Base-by-base conservation (phyloP, 1,140 invertebrate genomes). In the Drosophila pseudoobscura region DNA sequence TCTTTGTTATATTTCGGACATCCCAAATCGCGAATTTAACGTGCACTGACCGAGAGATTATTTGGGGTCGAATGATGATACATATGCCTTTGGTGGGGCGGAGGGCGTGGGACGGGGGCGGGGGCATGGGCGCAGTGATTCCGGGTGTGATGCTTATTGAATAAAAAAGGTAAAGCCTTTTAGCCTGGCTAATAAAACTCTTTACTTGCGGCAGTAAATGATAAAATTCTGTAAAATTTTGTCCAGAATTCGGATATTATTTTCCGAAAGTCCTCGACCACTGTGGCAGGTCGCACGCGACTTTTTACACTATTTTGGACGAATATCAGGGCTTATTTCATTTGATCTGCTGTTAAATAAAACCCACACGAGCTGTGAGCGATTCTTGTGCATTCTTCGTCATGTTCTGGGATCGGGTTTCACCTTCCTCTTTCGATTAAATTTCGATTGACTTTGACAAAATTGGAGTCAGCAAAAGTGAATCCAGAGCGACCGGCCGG, bases 371-470 rank as follows among this genome's bases (percentile, higher is more conserved):
- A 66, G 35, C 43, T 57, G 55, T 62, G 41, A 44, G 58, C 74
- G 53, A 60, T 61, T 76, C 43, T 58, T 1, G 45, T 39, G 44
- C 57, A 68, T 69, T 82, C 22, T 39, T 57, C 44, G 26, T 55
- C 59, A 63, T 72, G 80, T 75, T 83, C 47, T 64, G 39, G 68
- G 80, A 71, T 79, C 64, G 57, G 55, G 53, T 84, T 80, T 73
- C 72, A 62, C 63, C 80, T 80, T 84, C 82, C 80, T 79, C 79
- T 78, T 57, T 57, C 49, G 55, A 58, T 58, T 76, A 24, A 50
- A 61, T 68, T 85, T 75, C 50, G 47, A 64, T 84, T 46, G 31
- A 51, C 52, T 47, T 62, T 57, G 53, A 56, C 31, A 58, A 41
- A 49, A 47, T 50, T 15, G 41, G 45, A 72, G 51, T 52, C 58